phyloP scores from a whole-genome alignment of 2,113 vertebrate species.

The rabbit (Oryctolagus cuniculus) region DNA sequence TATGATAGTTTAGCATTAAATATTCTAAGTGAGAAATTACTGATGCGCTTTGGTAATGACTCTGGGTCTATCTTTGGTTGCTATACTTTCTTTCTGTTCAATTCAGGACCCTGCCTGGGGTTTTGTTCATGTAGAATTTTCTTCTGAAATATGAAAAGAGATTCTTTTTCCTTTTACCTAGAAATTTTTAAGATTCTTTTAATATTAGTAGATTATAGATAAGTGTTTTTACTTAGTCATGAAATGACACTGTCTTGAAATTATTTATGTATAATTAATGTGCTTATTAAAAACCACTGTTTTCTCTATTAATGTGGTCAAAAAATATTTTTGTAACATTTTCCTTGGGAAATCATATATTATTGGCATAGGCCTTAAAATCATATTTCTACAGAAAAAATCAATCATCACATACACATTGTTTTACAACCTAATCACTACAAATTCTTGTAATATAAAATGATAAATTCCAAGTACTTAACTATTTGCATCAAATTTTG shows the following conservation, averaged over 20 bases:
- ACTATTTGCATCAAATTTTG: slow-evolving; percentile 66
- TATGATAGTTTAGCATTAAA: slow-evolving; percentile 46
- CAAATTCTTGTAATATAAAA: slow-evolving; percentile 20
- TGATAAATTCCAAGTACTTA: slow-evolving; percentile 54
- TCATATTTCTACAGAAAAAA: slow-evolving; percentile 52
- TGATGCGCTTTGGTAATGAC: slow-evolving; percentile 12
- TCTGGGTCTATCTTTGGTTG: slow-evolving; percentile 32
- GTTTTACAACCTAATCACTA: slow-evolving; percentile 52
- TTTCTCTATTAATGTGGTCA: slow-evolving; percentile 1
- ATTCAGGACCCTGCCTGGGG: slow-evolving; percentile 25
- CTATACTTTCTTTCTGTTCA: slow-evolving; percentile 53
- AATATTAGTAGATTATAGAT: slow-evolving; percentile 10
- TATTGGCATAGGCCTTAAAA: slow-evolving; percentile 24
- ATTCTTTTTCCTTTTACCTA: not conserved
- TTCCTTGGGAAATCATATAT: not conserved
- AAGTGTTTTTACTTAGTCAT: slow-evolving; percentile 35
- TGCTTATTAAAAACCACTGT: slow-evolving; percentile 52
- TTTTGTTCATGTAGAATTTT: slow-evolving; percentile 29
- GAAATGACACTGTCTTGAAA: slow-evolving; percentile 37
- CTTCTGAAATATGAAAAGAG: slow-evolving; percentile 46
- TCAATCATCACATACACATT: slow-evolving; percentile 22
- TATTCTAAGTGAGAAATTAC: slow-evolving; percentile 59
- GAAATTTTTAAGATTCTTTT: not conserved
- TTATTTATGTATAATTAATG: slow-evolving; percentile 22
- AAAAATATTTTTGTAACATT: slow-evolving; percentile 55